Percentiles rank a stretch among this genome's conserved stretches.
Conservation (phyloP, 2,888 invertebrate genomes). For the Heteromyza rotundicornis region DNA sequence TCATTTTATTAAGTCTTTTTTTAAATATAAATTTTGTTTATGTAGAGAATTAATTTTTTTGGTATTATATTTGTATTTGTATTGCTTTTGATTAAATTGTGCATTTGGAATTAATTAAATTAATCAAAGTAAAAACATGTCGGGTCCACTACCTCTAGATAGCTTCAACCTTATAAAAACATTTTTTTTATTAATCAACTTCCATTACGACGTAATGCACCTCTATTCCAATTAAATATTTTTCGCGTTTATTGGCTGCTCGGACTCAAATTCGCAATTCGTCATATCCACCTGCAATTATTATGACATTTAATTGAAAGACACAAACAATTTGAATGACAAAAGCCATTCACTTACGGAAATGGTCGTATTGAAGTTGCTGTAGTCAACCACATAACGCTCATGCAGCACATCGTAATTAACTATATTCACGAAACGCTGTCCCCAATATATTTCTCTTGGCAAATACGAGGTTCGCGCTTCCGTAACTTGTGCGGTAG, state of each 20-base stretch:
- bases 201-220: too few species aligned
- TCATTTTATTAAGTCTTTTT: too few species aligned
- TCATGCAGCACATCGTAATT: conserved; percentile 66
- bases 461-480: conserved; percentile 80
- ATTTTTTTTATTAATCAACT: too few species aligned
- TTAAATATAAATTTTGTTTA: too few species aligned
- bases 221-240: too few species aligned
- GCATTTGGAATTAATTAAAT: too few species aligned
- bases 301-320: conserved; percentile 25
- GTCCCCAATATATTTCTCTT: conserved; percentile 84
- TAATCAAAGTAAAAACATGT: too few species aligned
- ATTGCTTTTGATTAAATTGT: too few species aligned
- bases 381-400: conserved; percentile 64
- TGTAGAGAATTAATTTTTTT: neutral
- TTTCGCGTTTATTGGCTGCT: neutral
- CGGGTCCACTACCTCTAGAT: too few species aligned
- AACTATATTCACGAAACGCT: conserved; percentile 76
- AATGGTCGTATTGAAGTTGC: conserved; percentile 59
- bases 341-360: conserved; percentile 39
- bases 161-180: too few species aligned
- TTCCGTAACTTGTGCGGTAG: conserved; percentile 76
- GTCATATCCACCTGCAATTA: conserved; percentile 47
- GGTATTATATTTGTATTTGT: neutral
- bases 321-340: conserved; percentile 1
- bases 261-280: neutral